These are phyloP conservation scores for Rhopalosiphum padi DNA, from an alignment of 1,140 invertebrate genomes.

Conservation along the genomic window DNA sequence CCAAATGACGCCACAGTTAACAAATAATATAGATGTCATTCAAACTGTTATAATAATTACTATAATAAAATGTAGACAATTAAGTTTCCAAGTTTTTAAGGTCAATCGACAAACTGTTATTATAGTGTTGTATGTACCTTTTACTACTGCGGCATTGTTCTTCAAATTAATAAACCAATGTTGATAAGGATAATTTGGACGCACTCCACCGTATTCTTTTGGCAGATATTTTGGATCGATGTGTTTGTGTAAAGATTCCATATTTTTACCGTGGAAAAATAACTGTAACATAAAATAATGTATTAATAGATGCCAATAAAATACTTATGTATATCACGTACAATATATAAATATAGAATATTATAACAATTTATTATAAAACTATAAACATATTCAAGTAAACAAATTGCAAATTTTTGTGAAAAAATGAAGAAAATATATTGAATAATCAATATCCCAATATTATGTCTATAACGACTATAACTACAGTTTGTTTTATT, in stretches of 20 bases:
- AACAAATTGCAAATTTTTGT: neutral
- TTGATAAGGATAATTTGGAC: conserved; percentile 75
- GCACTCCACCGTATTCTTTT: conserved; percentile 74
- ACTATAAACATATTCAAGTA: neutral
- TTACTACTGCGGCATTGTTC: conserved; percentile 68
- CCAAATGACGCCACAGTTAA: neutral
- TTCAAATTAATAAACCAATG: conserved; percentile 75
- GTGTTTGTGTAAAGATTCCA: conserved; percentile 78
- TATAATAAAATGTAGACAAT: neutral
- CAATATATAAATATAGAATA: neutral
- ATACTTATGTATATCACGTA: too few relatives aligned
- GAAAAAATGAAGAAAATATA: neutral
- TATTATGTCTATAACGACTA: neutral
- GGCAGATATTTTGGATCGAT: conserved; percentile 75
- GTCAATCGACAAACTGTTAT: neutral
- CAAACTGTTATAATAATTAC: neutral
- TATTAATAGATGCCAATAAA: neutral
- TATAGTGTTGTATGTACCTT: conserved; percentile 62
- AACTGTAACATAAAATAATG: conserved; percentile 60
- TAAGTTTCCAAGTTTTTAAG: neutral
- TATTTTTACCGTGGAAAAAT: conserved; percentile 78
- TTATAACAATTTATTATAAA: neutral
- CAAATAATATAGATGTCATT: neutral
- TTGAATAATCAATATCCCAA: neutral
- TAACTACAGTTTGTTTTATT: neutral